phyloP scores from a whole-genome alignment of 2,888 invertebrate species.

The Actias luna region DNA sequence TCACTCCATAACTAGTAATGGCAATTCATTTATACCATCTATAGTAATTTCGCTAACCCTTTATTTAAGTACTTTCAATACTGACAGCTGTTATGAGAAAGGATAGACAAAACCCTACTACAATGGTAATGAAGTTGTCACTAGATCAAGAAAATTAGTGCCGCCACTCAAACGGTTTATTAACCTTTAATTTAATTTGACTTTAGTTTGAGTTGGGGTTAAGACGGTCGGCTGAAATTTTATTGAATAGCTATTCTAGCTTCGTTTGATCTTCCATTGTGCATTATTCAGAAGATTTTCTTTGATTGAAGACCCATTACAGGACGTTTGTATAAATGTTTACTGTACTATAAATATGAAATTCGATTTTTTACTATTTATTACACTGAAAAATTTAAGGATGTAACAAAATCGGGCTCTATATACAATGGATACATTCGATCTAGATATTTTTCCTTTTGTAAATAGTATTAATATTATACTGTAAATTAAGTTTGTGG shows the following conservation, averaged over 20 bases:
- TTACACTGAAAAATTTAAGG: neutral
- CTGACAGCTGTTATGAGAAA: conserved; percentile 30
- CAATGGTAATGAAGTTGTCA: conserved; percentile 41
- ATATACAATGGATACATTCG: neutral
- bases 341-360: neutral
- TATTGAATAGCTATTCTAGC: conserved; percentile 18
- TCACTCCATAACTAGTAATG: neutral
- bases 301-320: neutral
- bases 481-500: too few relatives aligned
- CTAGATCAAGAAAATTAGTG: conserved; percentile 39
- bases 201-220: conserved; percentile 33
- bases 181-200: conserved; percentile 40
- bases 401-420: neutral
- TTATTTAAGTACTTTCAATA: conserved; percentile 4
- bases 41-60: neutral
- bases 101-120: conserved; percentile 30
- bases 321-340: neutral
- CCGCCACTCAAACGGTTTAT: conserved; percentile 34
- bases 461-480: neutral
- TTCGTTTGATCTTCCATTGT: conserved; percentile 18
- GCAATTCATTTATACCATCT: neutral
- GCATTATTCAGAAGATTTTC: conserved; percentile 17
- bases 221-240: conserved; percentile 22
- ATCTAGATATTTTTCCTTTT: neutral
- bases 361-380: neutral